Conservation (phyloP, 2,888 invertebrate species). For the Iphiclides podalirius region DNA sequence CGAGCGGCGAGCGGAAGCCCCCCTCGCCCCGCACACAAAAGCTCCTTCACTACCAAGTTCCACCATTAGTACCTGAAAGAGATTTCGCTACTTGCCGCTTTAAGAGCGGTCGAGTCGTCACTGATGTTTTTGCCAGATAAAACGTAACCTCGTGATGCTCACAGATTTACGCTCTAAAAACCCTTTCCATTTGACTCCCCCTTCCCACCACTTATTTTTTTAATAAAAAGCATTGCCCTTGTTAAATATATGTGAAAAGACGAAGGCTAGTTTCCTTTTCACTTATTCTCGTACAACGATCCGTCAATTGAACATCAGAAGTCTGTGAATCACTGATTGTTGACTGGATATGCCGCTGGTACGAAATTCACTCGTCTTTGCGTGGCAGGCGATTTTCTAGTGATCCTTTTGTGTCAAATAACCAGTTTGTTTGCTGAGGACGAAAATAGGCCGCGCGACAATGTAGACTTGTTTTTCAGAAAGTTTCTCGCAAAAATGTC, state of each 20-base stretch:
- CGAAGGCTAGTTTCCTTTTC: too few species aligned
- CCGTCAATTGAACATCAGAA: too few species aligned
- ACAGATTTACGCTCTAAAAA: too few species aligned
- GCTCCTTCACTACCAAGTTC: constrained; percentile 30
- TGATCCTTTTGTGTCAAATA: background rate
- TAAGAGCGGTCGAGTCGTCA: constrained; percentile 1
- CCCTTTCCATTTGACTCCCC: too few species aligned
- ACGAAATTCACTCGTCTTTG: too few species aligned
- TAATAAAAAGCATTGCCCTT: too few species aligned
- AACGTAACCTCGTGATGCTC: background rate
- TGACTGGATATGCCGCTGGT: too few species aligned
- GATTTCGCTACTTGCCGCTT: constrained; percentile 21
- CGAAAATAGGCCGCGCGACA: too few species aligned
- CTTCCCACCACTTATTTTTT: too few species aligned
- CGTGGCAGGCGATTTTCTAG: background rate
- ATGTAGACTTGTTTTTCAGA: too few species aligned
- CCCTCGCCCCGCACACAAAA: constrained; percentile 32
- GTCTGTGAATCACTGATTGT: background rate
- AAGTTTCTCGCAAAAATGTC: too few species aligned
- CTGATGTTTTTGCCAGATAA: constrained; percentile 7
- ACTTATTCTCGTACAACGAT: background rate
- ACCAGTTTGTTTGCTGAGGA: background rate
- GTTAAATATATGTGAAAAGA: too few species aligned
- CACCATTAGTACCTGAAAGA: constrained; percentile 24
- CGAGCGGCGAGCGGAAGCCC: constrained; percentile 36